These are phyloP conservation scores for Euplagia quadripunctaria DNA, from an alignment of 2,888 invertebrate genomes.

Conservation along the genomic window DNA sequence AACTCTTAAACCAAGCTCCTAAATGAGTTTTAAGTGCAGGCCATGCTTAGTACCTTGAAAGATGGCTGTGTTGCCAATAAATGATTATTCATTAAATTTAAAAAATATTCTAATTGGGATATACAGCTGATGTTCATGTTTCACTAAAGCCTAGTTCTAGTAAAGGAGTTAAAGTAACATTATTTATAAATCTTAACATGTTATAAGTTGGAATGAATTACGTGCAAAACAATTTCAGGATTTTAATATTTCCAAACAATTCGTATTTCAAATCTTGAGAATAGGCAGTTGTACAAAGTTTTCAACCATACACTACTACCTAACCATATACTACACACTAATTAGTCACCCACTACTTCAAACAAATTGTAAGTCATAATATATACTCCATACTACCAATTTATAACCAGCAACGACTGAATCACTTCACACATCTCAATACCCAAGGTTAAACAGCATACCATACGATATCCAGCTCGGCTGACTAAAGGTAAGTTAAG, in stretches of 20 bases:
- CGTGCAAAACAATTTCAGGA: too few relatives aligned
- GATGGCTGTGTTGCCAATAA: too few relatives aligned
- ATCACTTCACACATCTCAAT: slow-evolving; percentile 42
- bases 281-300: not conserved
- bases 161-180: too few relatives aligned
- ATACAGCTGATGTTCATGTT: not conserved
- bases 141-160: not conserved
- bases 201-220: too few relatives aligned
- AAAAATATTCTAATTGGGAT: not conserved
- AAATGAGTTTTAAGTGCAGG: too few relatives aligned
- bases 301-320: not conserved
- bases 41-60: not conserved
- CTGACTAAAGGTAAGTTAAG: slow-evolving; percentile 27
- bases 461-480: slow-evolving; percentile 33
- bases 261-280: not conserved
- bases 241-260: not conserved
- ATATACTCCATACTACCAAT: not conserved
- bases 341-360: slow-evolving; percentile 12
- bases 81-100: too few relatives aligned
- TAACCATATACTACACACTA: too few relatives aligned
- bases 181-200: too few relatives aligned
- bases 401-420: slow-evolving; percentile 28
- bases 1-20: too few relatives aligned
- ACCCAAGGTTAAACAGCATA: slow-evolving; percentile 50
- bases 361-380: slow-evolving; percentile 7